Evolutionary conservation across 2,797 vertebrate genomes (phyloP).

Genomic region (Vireo griseus): DNA sequence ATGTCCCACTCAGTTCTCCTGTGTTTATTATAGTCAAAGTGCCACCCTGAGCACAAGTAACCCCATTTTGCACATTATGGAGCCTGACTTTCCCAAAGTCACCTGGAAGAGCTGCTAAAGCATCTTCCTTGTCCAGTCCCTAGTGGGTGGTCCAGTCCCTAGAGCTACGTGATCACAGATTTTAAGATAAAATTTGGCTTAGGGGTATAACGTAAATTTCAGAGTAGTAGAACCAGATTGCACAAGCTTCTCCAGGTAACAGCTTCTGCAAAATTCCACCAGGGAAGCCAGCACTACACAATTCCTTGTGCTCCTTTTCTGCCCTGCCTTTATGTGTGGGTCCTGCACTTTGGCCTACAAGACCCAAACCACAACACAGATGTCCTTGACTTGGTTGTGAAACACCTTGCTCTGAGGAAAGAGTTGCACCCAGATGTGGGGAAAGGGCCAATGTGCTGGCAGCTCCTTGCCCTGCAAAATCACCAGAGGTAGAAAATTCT

Average conservation of each 20-base stretch:
- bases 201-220: not conserved
- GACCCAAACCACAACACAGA: not conserved
- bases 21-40: not conserved
- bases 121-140: not conserved
- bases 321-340: not conserved
- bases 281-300: not conserved
- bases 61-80: rapidly evolving
- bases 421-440: rapidly evolving
- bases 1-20: rapidly evolving
- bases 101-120: not conserved
- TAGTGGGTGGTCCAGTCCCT: rapidly evolving
- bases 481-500: not conserved
- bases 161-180: not conserved
- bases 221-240: not conserved
- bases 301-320: rapidly evolving
- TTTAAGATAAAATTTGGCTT: not conserved
- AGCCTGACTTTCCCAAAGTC: not conserved
- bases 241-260: not conserved
- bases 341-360: not conserved
- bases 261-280: rapidly evolving
- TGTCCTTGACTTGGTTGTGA: not conserved
- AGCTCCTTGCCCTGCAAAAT: not conserved
- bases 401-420: not conserved
- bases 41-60: not conserved
- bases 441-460: rapidly evolving